Evolutionary conservation across 2,797 vertebrate species (phyloP), one percentile per base, ranked within the genome.

Genomic region (Cirrhinus molitorella): DNA sequence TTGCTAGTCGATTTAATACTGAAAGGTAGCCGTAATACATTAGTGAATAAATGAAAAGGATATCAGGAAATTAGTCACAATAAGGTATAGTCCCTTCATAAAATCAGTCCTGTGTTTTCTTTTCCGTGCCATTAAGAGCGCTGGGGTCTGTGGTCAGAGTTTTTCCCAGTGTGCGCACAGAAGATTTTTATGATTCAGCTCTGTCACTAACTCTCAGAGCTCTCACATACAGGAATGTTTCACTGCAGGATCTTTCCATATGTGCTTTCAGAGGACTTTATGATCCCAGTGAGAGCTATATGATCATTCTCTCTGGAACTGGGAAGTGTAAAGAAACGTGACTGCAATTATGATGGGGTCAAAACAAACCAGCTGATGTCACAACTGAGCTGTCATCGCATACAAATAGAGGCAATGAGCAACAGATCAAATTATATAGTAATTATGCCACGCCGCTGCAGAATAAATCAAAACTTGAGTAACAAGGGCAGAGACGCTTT

Each of bases 161-260:
- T 74, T n/a, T 40, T 21, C 11, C 34, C 55, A 61, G 55, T 43
- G 3, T 13, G 37, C 5, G 7, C 11, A 47, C 21, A 67, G 16
- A 21, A n/a, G 2, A 45, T 13, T 16, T 79, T 79, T 53, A 51
- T 55, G 21, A 55, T 68, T 68, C 11, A 28, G 23, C 11, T 57
- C 49, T 68, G 51, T 43, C 78, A 70, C 66, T 21, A 57, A 66
- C 63, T 67, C 61, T 7, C 31, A 55, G 19, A 34, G 28, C 45
- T 67, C 61, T 79, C 45, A 45, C 49, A 23, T 21, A 28, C 49
- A 80, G 23, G 78, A 80, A 70, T 80, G 49, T 10, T 21, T 45
- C 49, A 57, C 51, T 55, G 23, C 37, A 31, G 11, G 67, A 80
- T 80, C 79, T 80, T 71, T 71, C 79, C 79, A 47, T 59, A 19